Evolutionary conservation across 2,888 invertebrate species (phyloP).

Genomic region (Dioctria rufipes): DNA sequence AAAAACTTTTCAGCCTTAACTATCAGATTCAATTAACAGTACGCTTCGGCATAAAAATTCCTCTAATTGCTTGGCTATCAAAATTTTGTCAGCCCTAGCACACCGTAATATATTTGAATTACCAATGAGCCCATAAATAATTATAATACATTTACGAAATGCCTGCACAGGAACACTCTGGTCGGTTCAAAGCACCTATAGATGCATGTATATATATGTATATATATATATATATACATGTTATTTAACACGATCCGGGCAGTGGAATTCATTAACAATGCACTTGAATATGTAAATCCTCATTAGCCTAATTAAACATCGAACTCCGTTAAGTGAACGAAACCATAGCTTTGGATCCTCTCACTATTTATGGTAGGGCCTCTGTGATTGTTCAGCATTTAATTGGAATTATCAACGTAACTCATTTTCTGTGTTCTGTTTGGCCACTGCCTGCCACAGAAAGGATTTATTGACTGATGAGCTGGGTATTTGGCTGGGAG

Average conservation of each 20-base stretch:
- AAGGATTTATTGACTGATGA: slow-evolving; percentile 45
- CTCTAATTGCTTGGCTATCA: slow-evolving; percentile 44
- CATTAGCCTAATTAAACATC: slow-evolving; percentile 48
- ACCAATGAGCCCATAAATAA: slow-evolving; percentile 43
- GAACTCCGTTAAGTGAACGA: slow-evolving; percentile 38
- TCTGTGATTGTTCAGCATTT: slow-evolving; percentile 43
- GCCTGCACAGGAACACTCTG: slow-evolving; percentile 1
- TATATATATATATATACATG: too few relatives aligned
- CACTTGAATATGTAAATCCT: slow-evolving; percentile 50
- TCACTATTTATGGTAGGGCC: slow-evolving; percentile 30
- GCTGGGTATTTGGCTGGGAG: slow-evolving; percentile 32
- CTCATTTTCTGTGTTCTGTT: slow-evolving; percentile 48
- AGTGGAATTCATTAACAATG: slow-evolving; percentile 32
- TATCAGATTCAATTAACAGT: slow-evolving; percentile 4
- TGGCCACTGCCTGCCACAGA: slow-evolving; percentile 25
- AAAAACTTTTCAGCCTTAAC: not conserved
- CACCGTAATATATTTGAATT: slow-evolving; percentile 33
- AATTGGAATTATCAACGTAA: slow-evolving; percentile 50
- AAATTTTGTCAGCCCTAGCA: slow-evolving; percentile 30
- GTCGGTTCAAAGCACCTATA: not conserved
- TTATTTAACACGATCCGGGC: too few relatives aligned
- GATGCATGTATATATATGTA: too few relatives aligned
- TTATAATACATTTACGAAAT: slow-evolving; percentile 32
- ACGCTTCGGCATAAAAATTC: slow-evolving; percentile 22
- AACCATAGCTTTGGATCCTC: slow-evolving; percentile 13